Evolutionary conservation across 2,888 invertebrate genomes (phyloP), one percentile per base, ranked within the genome.

Genomic region (Oxyscelio sp.): DNA sequence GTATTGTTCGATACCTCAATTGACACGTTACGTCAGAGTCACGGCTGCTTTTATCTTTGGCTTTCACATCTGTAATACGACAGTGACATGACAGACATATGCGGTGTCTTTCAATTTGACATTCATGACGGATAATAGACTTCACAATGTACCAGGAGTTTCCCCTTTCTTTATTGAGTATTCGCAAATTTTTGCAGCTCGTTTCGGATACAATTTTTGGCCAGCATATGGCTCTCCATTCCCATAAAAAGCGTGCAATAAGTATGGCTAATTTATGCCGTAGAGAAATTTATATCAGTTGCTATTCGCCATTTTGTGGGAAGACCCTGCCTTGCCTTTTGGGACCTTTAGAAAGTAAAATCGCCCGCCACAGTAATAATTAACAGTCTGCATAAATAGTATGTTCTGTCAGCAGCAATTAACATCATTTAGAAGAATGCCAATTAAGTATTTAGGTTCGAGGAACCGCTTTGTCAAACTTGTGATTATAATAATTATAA

Each of bases 11-110:
- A 73, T 79, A 13, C 24, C 27, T 59, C 83, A 81, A 85, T 85
- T 81, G 85, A 78, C 81, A 81, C 22, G 80, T 84, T 84, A 80
- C 84, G 54, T 80, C 80, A 73, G 54, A 80, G 54, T 68, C 56
- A 45, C 52, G 48, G 43, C 50, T 74, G 71, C 83, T 74, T 80
- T 84, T 80, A 80, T 84, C 71, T 24, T 34, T 38, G 56, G 71
- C 84, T 84, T 84, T 84, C 84, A 82, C 82, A 73, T 77, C 80
- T 79, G 54, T 77, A 77, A 77, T 80, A 65, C 73, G 84, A 84
- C 84, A 77, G 79, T 75, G 68, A 81, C 77, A 75, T 70, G 80
- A 75, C 74, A 63, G 83, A 52, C 73, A 45, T 73, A 63, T 56
- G 74, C 68, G 54, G 70, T 54, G 65, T 82, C 70, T 70, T 65